Evolutionary conservation across 2,113 vertebrate genomes (phyloP).

Genomic region (Oncorhynchus keta): DNA sequence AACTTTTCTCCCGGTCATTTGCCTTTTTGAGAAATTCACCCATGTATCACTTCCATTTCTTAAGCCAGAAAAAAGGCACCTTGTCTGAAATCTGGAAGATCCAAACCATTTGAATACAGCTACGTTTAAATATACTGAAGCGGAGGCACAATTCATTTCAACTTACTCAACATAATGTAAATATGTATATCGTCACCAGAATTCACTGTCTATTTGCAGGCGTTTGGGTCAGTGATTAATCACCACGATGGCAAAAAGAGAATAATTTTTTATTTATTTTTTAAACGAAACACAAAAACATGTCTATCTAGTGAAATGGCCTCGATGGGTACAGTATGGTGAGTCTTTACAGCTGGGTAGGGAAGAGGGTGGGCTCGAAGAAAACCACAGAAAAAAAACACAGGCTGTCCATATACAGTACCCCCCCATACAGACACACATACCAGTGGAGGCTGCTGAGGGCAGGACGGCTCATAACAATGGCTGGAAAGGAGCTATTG

Average conservation of each 20-base stretch:
- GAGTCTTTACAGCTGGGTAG: conserved; percentile 58
- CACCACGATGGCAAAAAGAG: conserved; percentile 64
- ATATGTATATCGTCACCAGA: conserved; percentile 70
- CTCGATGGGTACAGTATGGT: conserved; percentile 58
- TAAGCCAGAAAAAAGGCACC: conserved; percentile 75
- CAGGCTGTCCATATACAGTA: conserved; percentile 49
- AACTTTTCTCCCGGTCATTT: conserved; percentile 57
- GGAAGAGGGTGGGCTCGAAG: conserved; percentile 42
- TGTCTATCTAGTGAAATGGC: conserved; percentile 69
- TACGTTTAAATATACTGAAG: conserved; percentile 69
- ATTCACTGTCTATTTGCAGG: conserved; percentile 54
- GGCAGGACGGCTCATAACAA: too few relatives aligned
- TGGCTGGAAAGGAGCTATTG: too few relatives aligned
- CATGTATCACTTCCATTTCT: conserved; percentile 61
- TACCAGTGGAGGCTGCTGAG: too few relatives aligned
- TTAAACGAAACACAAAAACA: conserved; percentile 53
- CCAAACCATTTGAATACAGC: conserved; percentile 58
- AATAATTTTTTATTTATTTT: conserved; percentile 54
- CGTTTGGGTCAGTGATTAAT: conserved; percentile 66
- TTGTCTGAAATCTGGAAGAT: conserved; percentile 70
- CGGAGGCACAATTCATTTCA: conserved; percentile 75
- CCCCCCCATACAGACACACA: conserved; percentile 40
- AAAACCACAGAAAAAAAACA: conserved; percentile 41
- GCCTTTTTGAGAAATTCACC: conserved; percentile 48
- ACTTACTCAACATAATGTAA: conserved; percentile 68